Conservation (phyloP, 1,140 invertebrate genomes). For the Papilio polytes region DNA sequence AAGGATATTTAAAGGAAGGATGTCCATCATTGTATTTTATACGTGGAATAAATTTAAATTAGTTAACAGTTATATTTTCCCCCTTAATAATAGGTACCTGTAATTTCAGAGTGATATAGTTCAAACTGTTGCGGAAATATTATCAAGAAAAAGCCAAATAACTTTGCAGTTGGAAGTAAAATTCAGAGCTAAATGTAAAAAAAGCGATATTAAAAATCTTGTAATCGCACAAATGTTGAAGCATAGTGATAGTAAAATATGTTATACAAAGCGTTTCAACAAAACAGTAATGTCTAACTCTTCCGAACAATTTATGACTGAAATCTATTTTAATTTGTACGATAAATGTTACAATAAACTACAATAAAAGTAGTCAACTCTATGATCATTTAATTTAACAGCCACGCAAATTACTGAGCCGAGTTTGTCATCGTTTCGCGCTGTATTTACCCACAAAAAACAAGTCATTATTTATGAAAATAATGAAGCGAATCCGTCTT, state of each 20-base stretch:
- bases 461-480: conserved; percentile 28
- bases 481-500: conserved; percentile 40
- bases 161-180: too few species aligned
- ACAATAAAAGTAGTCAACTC: conserved; percentile 39
- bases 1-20: background rate
- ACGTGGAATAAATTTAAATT: background rate
- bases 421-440: background rate
- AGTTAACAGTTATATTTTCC: background rate
- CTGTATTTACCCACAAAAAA: background rate
- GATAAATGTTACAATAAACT: conserved; percentile 40
- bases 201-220: too few species aligned
- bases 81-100: too few species aligned
- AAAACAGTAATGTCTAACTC: background rate
- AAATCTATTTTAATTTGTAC: background rate
- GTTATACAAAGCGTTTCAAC: background rate
- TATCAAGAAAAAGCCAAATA: too few species aligned
- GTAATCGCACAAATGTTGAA: too few species aligned
- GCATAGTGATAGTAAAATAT: background rate
- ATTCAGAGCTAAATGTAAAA: background rate
- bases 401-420: conserved; percentile 7
- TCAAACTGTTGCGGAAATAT: too few species aligned
- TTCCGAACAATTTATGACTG: background rate
- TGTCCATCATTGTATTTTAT: background rate
- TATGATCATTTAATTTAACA: conserved; percentile 42
- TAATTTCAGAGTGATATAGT: too few species aligned